Evolutionary conservation across 2,888 invertebrate genomes (phyloP), one percentile per base, ranked within the genome.

Genomic region (Ectobius pallidus): DNA sequence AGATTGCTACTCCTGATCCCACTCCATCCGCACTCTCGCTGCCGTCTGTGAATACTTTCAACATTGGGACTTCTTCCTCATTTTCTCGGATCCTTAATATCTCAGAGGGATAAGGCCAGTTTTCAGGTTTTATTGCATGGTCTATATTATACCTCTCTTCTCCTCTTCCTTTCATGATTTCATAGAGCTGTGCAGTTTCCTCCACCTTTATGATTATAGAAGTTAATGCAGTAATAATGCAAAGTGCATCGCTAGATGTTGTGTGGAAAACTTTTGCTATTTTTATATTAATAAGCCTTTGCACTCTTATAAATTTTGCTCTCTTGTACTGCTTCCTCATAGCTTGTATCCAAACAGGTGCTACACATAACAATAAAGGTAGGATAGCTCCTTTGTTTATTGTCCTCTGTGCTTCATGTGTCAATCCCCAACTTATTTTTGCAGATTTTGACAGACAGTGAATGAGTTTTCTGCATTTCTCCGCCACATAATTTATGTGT

Each of bases 181-280:
- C 11, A 11, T 34, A 34, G 11, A 11, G 11, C 11, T 52, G 52
- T n/a, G 25, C 52, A 52, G 25, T 34, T 20, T 27, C n/a, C 16
- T 61, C 11, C 62, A 44, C 11, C 34, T 34, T 34, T 34, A 34
- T 34, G 6, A 11, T 11, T 34, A 11, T 34, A 34, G 34, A 11
- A 34, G 11, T 34, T 34, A 11, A 6, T 11, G 7, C 34, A 34
- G 34, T 34, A 62, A 63, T 46, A 39, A 74, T 72, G 46, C 46
- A 58, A n/a, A 49, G 32, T 30, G 44, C 55, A 6, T 44, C 18
- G 25, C 46, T 46, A 11, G 46, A 46, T 4, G 46, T 46, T 6
- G 7, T 46, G 46, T n/a, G n/a, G 18, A n/a, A 46, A 11, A n/a
- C 18, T 46, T 46, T 46, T 4, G 46, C n/a, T 3, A 11, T 46